Conservation (phyloP, 1,140 invertebrate species). For the Globodera rostochiensis region DNA sequence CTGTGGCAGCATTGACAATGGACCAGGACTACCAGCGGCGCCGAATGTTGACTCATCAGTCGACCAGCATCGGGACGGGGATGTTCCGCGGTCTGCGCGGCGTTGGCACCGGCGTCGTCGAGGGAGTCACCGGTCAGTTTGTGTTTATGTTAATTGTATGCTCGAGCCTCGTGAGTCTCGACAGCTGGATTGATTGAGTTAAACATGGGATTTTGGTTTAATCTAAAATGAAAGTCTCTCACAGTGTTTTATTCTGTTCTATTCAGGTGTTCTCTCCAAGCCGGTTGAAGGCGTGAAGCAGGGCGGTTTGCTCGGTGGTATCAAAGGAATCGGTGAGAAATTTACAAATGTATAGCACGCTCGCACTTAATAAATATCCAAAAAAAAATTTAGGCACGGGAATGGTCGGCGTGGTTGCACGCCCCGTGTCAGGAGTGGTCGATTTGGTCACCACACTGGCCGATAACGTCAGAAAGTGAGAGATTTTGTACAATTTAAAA, state of each 20-base stretch:
- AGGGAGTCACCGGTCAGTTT: constrained; percentile 55
- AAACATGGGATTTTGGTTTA: too few species aligned
- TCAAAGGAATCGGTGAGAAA: constrained; percentile 93
- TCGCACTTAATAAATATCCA: neutral
- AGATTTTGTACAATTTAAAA: neutral
- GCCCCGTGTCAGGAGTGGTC: constrained; percentile 91
- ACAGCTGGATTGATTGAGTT: constrained; percentile 66
- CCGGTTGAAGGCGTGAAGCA: constrained; percentile 90
- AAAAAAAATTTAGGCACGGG: constrained; percentile 78
- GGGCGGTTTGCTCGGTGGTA: constrained; percentile 91
- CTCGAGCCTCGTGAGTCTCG: constrained; percentile 68
- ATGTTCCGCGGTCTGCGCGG: constrained; percentile 90
- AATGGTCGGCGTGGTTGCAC: constrained; percentile 86
- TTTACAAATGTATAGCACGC: constrained; percentile 80
- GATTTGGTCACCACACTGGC: constrained; percentile 96
- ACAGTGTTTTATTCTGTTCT: constrained; percentile 61
- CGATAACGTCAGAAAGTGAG: constrained; percentile 82
- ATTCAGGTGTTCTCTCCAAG: constrained; percentile 81
- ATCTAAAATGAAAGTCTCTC: too few species aligned
- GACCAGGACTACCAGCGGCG: constrained; percentile 95
- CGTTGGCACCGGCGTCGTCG: constrained; percentile 78
- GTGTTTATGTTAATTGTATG: neutral
- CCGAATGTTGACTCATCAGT: constrained; percentile 82
- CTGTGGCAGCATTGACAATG: constrained; percentile 88
- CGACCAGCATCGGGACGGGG: constrained; percentile 84